phyloP scores from a whole-genome alignment of 1,140 invertebrate species.

The Cotesia typhae region DNA sequence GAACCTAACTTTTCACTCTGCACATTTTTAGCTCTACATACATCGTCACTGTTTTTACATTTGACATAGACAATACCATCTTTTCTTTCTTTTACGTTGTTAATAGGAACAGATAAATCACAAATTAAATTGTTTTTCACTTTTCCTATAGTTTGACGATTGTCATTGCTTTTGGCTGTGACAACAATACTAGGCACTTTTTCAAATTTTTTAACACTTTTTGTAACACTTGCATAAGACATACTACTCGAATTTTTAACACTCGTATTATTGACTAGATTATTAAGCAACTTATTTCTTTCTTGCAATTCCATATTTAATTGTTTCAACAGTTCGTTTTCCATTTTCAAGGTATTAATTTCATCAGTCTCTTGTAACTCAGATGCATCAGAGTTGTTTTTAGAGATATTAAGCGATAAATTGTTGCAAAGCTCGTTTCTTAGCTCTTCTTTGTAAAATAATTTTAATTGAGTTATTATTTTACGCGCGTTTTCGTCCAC shows the following conservation, averaged over 20 bases:
- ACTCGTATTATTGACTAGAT: too few relatives aligned
- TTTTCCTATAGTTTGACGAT: background rate
- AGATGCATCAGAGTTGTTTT: background rate
- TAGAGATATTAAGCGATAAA: background rate
- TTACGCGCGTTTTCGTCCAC: background rate
- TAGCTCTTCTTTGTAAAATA: background rate
- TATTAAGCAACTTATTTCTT: background rate
- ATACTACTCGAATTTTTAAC: background rate
- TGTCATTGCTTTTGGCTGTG: background rate
- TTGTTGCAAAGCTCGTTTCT: background rate
- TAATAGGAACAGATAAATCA: background rate
- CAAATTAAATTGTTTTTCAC: background rate
- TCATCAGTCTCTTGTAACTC: background rate
- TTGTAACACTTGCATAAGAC: background rate
- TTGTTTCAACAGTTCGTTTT: background rate
- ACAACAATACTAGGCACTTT: background rate
- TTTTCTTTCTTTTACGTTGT: background rate
- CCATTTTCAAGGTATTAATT: background rate
- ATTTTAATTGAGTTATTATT: background rate
- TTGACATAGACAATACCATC: background rate
- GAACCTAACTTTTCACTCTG: background rate
- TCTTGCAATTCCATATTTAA: background rate
- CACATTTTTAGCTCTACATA: background rate
- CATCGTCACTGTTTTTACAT: constrained; percentile 5
- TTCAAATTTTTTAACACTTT: background rate